phyloP scores from a whole-genome alignment of 2,113 vertebrate genomes.

The Chinchilla lanigera region DNA sequence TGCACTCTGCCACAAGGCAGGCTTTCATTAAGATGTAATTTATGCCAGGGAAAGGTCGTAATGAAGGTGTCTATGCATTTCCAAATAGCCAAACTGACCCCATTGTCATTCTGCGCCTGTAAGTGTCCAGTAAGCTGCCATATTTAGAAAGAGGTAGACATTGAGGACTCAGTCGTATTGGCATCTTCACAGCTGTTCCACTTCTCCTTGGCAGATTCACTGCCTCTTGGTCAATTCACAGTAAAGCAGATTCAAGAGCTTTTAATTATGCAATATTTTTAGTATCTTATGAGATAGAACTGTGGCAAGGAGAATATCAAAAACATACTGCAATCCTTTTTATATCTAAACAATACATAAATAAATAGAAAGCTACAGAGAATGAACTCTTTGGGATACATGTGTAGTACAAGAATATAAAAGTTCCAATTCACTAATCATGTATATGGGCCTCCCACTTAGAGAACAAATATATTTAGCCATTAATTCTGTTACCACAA shows the following conservation, averaged over 20 bases:
- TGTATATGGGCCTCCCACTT: background rate
- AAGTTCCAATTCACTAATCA: background rate
- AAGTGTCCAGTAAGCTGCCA: constrained; percentile 35
- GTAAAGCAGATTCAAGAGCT: background rate
- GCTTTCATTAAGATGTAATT: background rate
- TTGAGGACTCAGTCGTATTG: background rate
- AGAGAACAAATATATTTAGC: background rate
- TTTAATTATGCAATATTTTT: background rate
- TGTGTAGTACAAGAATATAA: background rate
- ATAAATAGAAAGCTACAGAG: background rate
- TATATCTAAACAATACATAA: background rate
- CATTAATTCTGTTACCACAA: background rate
- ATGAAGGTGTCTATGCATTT: constrained; percentile 26
- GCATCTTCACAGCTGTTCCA: constrained; percentile 53
- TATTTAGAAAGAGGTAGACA: constrained; percentile 53
- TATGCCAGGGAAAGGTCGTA: background rate
- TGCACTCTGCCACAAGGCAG: background rate
- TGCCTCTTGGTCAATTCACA: background rate
- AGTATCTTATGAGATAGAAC: background rate
- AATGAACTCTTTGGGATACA: background rate
- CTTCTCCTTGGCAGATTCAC: constrained; percentile 50
- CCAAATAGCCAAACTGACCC: background rate
- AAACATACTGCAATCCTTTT: background rate
- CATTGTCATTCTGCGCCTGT: background rate
- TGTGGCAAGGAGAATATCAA: background rate